Evolutionary conservation across 1,140 invertebrate species (phyloP).

Genomic region (Danaus melanippus): DNA sequence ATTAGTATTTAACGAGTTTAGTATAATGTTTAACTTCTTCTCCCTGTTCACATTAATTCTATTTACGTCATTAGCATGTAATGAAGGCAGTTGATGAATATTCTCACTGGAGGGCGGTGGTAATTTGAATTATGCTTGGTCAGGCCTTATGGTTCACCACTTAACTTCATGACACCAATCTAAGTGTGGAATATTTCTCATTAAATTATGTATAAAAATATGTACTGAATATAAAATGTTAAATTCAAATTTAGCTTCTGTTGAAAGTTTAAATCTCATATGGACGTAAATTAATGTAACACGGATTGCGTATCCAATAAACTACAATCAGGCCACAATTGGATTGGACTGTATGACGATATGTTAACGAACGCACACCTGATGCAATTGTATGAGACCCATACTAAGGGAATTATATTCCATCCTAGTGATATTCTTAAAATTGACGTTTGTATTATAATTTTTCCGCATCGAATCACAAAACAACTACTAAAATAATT

Average conservation of each 20-base stretch:
- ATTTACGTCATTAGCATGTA: constrained; percentile 20
- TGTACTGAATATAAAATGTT: constrained; percentile 6
- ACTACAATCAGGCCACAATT: constrained; percentile 15
- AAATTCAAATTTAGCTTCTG: constrained; percentile 4
- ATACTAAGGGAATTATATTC: constrained; percentile 7
- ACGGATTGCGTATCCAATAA: constrained; percentile 9
- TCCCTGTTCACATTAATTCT: constrained; percentile 5
- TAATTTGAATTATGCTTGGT: constrained; percentile 43
- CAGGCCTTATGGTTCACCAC: constrained; percentile 23
- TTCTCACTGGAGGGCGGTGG: constrained; percentile 37
- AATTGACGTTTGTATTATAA: too few species aligned
- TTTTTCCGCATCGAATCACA: too few species aligned
- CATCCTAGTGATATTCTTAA: too few species aligned
- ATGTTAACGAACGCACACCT: constrained; percentile 19
- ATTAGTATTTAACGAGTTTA: too few species aligned
- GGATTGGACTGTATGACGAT: constrained; percentile 13
- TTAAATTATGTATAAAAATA: constrained; percentile 12
- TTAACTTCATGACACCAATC: too few species aligned
- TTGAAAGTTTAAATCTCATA: too few species aligned
- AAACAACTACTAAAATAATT: too few species aligned
- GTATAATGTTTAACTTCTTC: too few species aligned
- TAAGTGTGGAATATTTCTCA: too few species aligned
- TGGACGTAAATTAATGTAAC: constrained; percentile 11
- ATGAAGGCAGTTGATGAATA: constrained; percentile 41
- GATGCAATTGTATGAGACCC: constrained; percentile 14